Evolutionary conservation across 2,888 invertebrate genomes (phyloP).

Genomic region (Heterodera filipjevi): DNA sequence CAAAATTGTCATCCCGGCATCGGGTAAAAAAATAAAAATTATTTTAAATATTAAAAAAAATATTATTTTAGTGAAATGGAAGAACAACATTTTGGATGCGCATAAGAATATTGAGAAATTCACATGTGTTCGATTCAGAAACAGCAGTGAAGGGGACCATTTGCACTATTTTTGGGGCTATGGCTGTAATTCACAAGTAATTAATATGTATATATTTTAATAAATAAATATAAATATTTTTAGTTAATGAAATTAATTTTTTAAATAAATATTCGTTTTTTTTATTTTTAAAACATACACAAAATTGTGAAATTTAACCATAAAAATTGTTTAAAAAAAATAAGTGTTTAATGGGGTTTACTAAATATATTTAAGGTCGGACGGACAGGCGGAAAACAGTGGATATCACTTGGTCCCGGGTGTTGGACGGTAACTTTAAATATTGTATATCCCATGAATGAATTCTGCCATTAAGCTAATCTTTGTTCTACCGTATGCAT

Average conservation of each 20-base stretch:
- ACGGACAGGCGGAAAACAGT: constrained; percentile 17
- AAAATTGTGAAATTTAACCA: too few species aligned
- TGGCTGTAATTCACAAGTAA: constrained; percentile 23
- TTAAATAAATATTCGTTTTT: too few species aligned
- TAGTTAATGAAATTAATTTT: too few species aligned
- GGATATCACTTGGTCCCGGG: constrained; percentile 22
- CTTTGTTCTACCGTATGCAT: not conserved
- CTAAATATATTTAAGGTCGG: constrained; percentile 5
- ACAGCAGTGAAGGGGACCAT: constrained; percentile 27
- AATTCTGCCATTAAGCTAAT: too few species aligned
- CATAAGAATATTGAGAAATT: constrained; percentile 25
- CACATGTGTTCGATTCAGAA: constrained; percentile 28
- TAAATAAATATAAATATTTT: not conserved
- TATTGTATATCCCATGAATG: too few species aligned
- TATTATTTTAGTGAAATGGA: constrained; percentile 20
- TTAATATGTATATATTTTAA: not conserved
- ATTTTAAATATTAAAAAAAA: too few species aligned
- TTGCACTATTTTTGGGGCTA: constrained; percentile 27
- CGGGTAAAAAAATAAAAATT: too few species aligned
- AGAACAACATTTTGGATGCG: constrained; percentile 29
- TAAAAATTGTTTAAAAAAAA: not conserved
- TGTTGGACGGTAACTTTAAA: constrained; percentile 24
- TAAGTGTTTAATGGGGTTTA: not conserved
- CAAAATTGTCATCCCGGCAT: constrained; percentile 23
- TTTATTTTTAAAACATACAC: too few species aligned